phyloP scores from a whole-genome alignment of 2,113 vertebrate genomes.

The Urocynchramus pylzowi region DNA sequence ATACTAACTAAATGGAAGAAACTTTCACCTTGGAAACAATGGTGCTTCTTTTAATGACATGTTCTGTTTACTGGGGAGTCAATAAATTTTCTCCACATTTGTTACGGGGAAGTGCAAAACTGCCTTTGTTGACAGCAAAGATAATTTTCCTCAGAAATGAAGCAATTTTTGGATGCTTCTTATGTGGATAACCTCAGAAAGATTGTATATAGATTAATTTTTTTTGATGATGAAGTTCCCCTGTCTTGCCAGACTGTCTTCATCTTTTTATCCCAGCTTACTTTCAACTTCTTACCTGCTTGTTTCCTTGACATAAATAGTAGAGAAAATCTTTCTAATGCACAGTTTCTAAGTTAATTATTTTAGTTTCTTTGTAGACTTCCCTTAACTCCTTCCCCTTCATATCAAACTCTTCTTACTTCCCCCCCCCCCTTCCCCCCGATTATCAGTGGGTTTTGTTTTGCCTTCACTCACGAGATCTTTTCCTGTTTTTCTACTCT shows the following conservation, averaged over 20 bases:
- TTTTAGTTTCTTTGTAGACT: background rate
- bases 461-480: background rate
- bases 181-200: background rate
- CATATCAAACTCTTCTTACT: background rate
- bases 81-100: background rate
- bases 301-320: background rate
- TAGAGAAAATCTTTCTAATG: background rate
- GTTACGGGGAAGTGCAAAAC: background rate
- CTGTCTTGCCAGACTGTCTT: background rate
- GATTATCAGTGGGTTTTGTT: background rate
- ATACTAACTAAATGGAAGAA: background rate
- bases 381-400: background rate
- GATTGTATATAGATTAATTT: background rate
- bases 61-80: background rate
- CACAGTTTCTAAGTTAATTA: background rate
- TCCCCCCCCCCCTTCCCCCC: rapidly evolving
- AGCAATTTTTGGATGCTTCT: background rate
- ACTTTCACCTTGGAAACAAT: background rate
- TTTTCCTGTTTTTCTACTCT: background rate
- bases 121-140: conserved; percentile 30
- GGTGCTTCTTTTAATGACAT: background rate
- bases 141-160: conserved; percentile 42
- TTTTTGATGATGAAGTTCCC: background rate
- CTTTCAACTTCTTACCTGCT: background rate
- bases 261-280: background rate